Evolutionary conservation across 1,140 invertebrate species (phyloP).

Genomic region (Eumeta japonica): DNA sequence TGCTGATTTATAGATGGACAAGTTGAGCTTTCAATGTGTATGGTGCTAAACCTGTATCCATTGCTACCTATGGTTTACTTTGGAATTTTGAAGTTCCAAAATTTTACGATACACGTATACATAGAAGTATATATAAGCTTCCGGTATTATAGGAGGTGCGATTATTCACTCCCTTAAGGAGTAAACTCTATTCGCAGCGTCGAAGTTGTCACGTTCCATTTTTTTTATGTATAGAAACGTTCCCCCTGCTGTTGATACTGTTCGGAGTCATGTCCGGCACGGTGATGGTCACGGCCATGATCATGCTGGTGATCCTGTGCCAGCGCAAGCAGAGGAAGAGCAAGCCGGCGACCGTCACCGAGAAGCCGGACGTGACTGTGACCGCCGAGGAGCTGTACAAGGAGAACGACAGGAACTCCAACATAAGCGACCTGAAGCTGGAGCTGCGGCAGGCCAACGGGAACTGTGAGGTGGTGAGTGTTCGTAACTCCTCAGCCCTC

Average conservation of each 20-base stretch:
- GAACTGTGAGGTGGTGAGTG: constrained; percentile 65
- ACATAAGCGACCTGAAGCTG: constrained; percentile 86
- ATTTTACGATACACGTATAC: no score
- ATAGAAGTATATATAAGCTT: no score
- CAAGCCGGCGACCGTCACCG: constrained; percentile 25
- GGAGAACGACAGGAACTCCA: constrained; percentile 84
- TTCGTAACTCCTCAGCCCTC: not conserved
- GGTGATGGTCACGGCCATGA: constrained; percentile 65
- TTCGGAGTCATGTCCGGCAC: constrained; percentile 65
- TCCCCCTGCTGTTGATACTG: constrained; percentile 65
- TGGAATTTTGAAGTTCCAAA: not conserved
- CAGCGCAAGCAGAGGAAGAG: constrained; percentile 59
- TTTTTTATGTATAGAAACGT: constrained; percentile 58
- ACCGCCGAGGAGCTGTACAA: constrained; percentile 77
- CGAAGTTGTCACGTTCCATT: not conserved
- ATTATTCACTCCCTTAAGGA: no score
- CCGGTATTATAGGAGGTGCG: no score
- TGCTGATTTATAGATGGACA: no score
- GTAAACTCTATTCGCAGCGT: not conserved
- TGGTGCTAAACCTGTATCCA: no score
- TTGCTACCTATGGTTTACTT: no score
- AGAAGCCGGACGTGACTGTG: constrained; percentile 52
- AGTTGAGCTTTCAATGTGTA: no score
- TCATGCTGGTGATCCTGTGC: constrained; percentile 66
- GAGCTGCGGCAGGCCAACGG: constrained; percentile 76